These are phyloP conservation scores for Cotesia vestalis DNA, from an alignment of 1,140 invertebrate genomes.

Conservation along the genomic window DNA sequence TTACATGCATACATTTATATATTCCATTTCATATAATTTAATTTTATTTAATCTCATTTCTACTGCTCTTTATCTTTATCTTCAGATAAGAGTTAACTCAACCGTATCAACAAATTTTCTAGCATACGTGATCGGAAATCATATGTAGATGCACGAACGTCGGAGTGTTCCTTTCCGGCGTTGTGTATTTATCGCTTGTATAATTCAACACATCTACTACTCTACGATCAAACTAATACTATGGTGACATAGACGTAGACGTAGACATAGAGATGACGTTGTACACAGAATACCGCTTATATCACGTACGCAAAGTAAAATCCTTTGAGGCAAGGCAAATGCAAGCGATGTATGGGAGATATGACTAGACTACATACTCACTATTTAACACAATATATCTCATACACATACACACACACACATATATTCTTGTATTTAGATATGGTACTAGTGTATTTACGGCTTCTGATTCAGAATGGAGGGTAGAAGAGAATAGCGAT, in stretches of 20 bases:
- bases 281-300: conserved; percentile 12
- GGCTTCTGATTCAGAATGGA: conserved; percentile 25
- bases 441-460: conserved; percentile 15
- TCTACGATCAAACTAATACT: not conserved
- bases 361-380: too few species aligned
- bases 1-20: not conserved
- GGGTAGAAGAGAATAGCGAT: conserved; percentile 15
- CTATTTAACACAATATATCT: conserved; percentile 1
- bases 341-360: conserved; percentile 10
- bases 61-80: too few species aligned
- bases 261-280: not conserved
- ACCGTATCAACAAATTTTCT: conserved; percentile 22
- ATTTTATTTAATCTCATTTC: not conserved
- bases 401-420: too few species aligned
- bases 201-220: not conserved
- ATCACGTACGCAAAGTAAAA: conserved; percentile 17
- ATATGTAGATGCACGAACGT: conserved; percentile 15
- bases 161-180: not conserved
- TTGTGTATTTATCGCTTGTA: conserved; percentile 8
- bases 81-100: not conserved
- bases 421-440: conserved; percentile 3
- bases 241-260: too few species aligned
- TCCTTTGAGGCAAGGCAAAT: conserved; percentile 22
- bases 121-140: conserved; percentile 10
- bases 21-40: too few species aligned